Conservation (phyloP, 2,113 vertebrate species). For the Melanocharis versteri region DNA sequence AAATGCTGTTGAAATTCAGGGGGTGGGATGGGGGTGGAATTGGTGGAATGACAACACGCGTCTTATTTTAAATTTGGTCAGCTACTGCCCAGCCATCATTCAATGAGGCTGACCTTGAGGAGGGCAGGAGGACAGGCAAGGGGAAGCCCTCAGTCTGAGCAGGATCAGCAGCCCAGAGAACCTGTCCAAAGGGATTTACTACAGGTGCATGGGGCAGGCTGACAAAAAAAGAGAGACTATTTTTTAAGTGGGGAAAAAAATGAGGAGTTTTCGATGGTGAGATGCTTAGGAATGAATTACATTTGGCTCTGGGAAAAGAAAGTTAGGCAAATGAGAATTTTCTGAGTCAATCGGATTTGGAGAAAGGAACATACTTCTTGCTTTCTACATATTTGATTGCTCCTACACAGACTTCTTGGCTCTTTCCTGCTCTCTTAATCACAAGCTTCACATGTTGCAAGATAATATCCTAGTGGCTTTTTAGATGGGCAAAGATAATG, state of each 20-base stretch:
- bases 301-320: background rate
- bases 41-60: fast-evolving
- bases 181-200: background rate
- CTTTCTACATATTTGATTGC: background rate
- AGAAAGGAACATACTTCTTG: background rate
- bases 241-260: background rate
- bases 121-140: background rate
- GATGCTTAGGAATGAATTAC: background rate
- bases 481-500: background rate
- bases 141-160: background rate
- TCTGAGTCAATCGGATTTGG: background rate
- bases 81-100: background rate
- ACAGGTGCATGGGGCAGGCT: background rate
- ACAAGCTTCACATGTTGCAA: background rate
- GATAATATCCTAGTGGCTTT: background rate
- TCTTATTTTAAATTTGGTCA: background rate
- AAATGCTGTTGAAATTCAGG: background rate
- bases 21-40: fast-evolving
- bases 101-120: background rate
- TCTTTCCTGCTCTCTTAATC: background rate
- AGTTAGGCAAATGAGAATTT: background rate
- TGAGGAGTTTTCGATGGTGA: fast-evolving
- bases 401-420: background rate
- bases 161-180: background rate
- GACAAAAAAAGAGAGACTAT: background rate